These are phyloP conservation scores for Coreoperca whiteheadi DNA, from an alignment of 2,113 vertebrate genomes.

Conservation along the genomic window DNA sequence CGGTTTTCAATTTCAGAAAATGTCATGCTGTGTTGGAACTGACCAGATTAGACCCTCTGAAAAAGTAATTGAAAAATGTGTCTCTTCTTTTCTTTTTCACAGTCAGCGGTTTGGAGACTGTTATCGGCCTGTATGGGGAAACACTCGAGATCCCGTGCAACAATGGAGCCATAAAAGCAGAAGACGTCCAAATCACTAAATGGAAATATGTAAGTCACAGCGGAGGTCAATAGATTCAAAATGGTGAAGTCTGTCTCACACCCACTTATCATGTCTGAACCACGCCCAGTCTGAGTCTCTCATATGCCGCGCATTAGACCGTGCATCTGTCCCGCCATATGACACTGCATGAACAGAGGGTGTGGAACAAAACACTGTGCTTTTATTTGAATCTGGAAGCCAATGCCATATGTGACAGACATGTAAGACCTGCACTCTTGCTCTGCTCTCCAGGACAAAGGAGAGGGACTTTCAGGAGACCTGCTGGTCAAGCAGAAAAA, in stretches of 20 bases:
- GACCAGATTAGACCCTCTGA: constrained; percentile 32
- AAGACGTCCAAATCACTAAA: constrained; percentile 87
- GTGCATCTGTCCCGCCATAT: constrained; percentile 53
- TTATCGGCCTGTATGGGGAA: constrained; percentile 89
- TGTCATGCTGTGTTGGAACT: constrained; percentile 32
- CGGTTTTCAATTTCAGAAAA: constrained; percentile 38
- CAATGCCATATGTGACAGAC: constrained; percentile 19
- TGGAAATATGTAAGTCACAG: constrained; percentile 97
- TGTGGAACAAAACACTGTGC: constrained; percentile 9
- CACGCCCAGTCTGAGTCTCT: constrained; percentile 76
- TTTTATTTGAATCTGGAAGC: constrained; percentile 43
- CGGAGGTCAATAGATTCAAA: constrained; percentile 63
- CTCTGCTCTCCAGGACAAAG: constrained; percentile 71
- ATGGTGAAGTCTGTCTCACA: constrained; percentile 51
- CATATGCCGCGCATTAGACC: constrained; percentile 54
- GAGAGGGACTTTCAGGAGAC: constrained; percentile 53
- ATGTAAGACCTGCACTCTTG: constrained; percentile 22
- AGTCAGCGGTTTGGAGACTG: constrained; percentile 86
- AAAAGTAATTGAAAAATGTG: constrained; percentile 39
- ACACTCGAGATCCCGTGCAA: constrained; percentile 92
- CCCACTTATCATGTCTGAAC: constrained; percentile 67
- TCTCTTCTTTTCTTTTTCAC: constrained; percentile 59
- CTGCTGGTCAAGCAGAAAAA: constrained; percentile 66
- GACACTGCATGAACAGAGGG: constrained; percentile 20
- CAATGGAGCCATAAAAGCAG: constrained; percentile 33